Percentiles rank a stretch among this genome's conserved stretches.
phyloP scores from a whole-genome alignment of 2,888 invertebrate species.

The Thera obeliscata region DNA sequence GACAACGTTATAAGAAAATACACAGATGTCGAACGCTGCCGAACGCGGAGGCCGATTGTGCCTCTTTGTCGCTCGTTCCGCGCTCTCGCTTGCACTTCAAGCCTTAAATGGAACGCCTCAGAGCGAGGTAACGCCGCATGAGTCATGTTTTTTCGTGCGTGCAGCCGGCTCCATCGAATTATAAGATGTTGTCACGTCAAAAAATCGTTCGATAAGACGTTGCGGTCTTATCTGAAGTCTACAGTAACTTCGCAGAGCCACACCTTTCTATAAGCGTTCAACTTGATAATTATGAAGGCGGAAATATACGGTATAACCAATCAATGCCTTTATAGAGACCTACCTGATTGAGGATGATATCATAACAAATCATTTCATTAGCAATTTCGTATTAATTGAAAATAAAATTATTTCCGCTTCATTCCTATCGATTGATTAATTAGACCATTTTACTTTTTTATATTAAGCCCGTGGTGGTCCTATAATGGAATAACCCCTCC shows the following conservation, averaged over 20 bases:
- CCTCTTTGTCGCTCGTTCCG: no score
- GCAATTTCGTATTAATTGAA: constrained; percentile 25
- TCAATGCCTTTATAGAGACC: constrained; percentile 22
- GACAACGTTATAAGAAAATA: no score
- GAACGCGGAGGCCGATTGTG: no score
- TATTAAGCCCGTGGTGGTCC: not conserved
- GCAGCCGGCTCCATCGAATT: no score
- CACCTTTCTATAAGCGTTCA: not conserved
- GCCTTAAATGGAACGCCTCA: no score
- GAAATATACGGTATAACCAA: constrained; percentile 22
- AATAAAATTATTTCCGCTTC: constrained; percentile 39
- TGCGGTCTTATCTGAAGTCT: not conserved
- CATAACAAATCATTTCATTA: constrained; percentile 30
- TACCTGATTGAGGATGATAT: constrained; percentile 35
- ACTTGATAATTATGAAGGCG: constrained; percentile 19
- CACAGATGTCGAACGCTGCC: no score
- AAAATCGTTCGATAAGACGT: no score
- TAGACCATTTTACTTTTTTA: not conserved
- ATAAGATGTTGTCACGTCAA: no score
- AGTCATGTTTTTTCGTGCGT: no score
- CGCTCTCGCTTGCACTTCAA: no score
- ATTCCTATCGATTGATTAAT: constrained; percentile 14
- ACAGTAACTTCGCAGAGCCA: not conserved
- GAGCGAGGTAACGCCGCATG: no score
- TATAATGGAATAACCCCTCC: no score